phyloP scores from a whole-genome alignment of 2,888 invertebrate species.

The Apomyelois bistriatella region DNA sequence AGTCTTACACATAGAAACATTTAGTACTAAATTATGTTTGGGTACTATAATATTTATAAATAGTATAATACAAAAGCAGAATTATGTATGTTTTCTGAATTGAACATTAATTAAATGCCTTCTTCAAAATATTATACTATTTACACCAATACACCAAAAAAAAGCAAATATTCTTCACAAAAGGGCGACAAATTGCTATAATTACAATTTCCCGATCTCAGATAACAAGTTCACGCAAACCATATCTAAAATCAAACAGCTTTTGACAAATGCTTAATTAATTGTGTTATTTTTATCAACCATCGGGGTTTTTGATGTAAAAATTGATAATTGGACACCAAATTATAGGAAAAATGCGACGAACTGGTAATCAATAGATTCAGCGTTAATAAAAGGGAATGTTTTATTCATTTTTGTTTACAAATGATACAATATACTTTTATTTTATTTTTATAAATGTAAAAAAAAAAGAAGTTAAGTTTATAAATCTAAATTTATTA shows the following conservation, averaged over 20 bases:
- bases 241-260: constrained; percentile 50
- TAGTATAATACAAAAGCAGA: no score
- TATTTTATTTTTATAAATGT: no score
- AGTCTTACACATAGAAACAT: no score
- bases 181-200: constrained; percentile 61
- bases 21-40: no score
- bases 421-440: no score
- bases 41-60: no score
- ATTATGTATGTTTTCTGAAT: no score
- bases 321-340: constrained; percentile 17
- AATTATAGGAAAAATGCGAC: constrained; percentile 6
- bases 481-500: no score
- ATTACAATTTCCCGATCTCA: constrained; percentile 49
- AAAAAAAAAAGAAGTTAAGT: no score
- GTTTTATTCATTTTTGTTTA: neutral
- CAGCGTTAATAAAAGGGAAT: constrained; percentile 3
- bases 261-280: constrained; percentile 57
- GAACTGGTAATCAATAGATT: neutral
- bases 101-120: no score
- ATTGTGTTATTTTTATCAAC: constrained; percentile 39
- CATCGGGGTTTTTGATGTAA: constrained; percentile 18
- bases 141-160: constrained; percentile 28
- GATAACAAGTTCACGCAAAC: constrained; percentile 54
- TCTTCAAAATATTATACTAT: no score
- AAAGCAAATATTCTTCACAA: constrained; percentile 20